Evolutionary conservation across 2,113 vertebrate genomes (phyloP).

Genomic region (Podarcis raffonei): DNA sequence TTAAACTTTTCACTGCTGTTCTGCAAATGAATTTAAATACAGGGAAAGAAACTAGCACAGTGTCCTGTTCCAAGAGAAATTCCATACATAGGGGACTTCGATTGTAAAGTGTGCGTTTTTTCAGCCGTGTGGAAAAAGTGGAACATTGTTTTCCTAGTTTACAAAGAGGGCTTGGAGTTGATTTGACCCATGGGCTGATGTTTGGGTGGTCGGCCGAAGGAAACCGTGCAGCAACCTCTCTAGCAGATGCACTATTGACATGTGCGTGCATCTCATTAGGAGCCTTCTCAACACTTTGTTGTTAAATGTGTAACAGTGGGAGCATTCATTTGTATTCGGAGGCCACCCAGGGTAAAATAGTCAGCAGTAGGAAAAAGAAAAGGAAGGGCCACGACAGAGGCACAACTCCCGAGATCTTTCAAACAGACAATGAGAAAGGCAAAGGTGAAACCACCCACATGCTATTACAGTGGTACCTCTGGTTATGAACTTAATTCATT

Average conservation of each 20-base stretch:
- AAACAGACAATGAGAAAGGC: not conserved
- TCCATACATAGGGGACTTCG: rapidly evolving
- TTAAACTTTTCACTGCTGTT: not conserved
- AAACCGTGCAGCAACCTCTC: rapidly evolving
- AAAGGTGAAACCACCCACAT: slow-evolving; percentile 44
- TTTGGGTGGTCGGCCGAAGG: not conserved
- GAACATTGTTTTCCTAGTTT: not conserved
- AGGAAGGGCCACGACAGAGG: rapidly evolving
- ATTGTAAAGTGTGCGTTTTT: slow-evolving; percentile 37
- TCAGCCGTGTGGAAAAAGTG: rapidly evolving
- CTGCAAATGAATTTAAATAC: slow-evolving; percentile 29
- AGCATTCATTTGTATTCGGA: not conserved
- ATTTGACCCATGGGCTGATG: not conserved
- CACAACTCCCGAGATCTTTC: not conserved
- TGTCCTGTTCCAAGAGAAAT: not conserved
- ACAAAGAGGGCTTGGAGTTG: not conserved
- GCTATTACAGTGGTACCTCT: not conserved
- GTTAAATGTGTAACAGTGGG: not conserved
- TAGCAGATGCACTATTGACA: not conserved
- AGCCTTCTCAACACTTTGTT: not conserved
- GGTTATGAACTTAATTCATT: too few relatives aligned
- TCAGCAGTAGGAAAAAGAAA: not conserved
- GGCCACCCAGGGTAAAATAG: slow-evolving; percentile 18
- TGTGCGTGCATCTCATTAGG: not conserved
- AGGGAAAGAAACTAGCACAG: not conserved